Conservation (phyloP, 2,113 vertebrate species). For the Meriones unguiculatus region DNA sequence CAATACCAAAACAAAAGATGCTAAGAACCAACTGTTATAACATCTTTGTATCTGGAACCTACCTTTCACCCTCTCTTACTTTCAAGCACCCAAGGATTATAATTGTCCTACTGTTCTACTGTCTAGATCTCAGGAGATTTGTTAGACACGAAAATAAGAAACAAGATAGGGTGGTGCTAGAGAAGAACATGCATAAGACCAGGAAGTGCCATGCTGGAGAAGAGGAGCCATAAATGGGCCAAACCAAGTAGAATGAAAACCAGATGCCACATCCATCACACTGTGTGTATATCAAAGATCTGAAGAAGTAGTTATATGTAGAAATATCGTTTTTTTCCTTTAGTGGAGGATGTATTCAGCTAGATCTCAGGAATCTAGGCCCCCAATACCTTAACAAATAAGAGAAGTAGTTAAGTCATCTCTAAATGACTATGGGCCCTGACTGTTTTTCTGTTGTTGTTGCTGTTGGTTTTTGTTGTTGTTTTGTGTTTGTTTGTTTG, state of each 20-base stretch:
- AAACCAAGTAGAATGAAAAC: background rate
- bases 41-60: constrained; percentile 4
- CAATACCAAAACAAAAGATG: constrained; percentile 31
- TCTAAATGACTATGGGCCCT: background rate
- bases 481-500: background rate
- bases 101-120: background rate
- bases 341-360: background rate
- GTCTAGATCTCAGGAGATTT: constrained; percentile 12
- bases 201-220: background rate
- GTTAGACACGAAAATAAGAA: background rate
- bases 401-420: background rate
- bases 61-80: background rate
- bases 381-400: constrained; percentile 18
- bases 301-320: background rate
- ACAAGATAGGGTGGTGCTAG: background rate
- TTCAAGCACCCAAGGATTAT: background rate
- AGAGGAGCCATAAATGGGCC: background rate
- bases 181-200: background rate
- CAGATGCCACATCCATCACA: background rate
- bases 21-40: background rate
- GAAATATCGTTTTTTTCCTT: constrained; percentile 13
- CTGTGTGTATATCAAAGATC: background rate
- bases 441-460: background rate
- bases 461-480: background rate
- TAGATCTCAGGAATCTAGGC: background rate